Base-by-base conservation (phyloP, 2,888 invertebrate species). In the Drosophila ezoana region DNA sequence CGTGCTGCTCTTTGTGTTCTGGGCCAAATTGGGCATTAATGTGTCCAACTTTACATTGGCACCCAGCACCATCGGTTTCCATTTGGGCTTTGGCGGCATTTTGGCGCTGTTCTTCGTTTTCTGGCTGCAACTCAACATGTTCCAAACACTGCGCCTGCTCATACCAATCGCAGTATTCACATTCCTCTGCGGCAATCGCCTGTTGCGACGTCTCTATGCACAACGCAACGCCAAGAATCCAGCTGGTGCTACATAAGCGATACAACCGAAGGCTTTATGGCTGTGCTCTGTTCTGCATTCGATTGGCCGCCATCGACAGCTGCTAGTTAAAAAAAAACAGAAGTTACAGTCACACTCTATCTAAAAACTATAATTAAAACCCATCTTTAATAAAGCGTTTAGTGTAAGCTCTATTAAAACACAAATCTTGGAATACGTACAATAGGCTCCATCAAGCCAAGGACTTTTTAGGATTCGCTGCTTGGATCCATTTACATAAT, bases 71-170 rank as follows among this genome's bases (percentile, higher is more conserved):
- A 91, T 98, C 48, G 94, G 96, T 41, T 99, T 99, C 93, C 99
- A 99, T 92, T 81, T 95, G 3, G 97, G 98, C 63, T 94, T 99
- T 41, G 97, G 96, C 91, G 95, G 97, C 95, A 98, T 98, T 62
- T 96, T 99, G 89, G 94, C 93, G 0, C 94, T 99, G 59, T 99
- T 98, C 93, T 95, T 95, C 57, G 92, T 96, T 87, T 98, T 99
- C 93, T 99, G 99, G 98, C 93, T 98, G 81, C 94, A 96, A 90
- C 93, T 99, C 84, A 96, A 98, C 90, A 99, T 99, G 99, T 99
- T 99, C 93, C 95, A 96, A 79, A 98, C 99, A 16, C 93, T 98
- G 86, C 96, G 97, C 82, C 98, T 97, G 93, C 94, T 99, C 85
- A 93, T 96, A 77, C 95, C 97, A 66, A 94, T 99, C 60, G 98